Evolutionary conservation across 2,113 vertebrate species (phyloP).

Genomic region (Orthonyx spaldingii): DNA sequence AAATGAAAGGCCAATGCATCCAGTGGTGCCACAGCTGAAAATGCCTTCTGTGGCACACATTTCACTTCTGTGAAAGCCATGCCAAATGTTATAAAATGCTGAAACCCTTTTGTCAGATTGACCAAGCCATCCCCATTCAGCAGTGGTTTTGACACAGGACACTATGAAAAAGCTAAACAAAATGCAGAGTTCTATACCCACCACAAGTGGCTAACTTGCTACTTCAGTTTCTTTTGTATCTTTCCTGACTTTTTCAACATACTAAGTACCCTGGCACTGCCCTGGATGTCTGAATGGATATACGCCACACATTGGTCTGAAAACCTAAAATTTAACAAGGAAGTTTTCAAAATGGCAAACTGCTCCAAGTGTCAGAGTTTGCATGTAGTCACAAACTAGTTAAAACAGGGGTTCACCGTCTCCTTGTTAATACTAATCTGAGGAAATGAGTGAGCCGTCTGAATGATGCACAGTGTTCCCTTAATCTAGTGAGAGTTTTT

Average conservation of each 20-base stretch:
- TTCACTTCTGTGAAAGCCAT: slow-evolving; percentile 7
- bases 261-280: background rate
- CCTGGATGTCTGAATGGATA: background rate
- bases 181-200: background rate
- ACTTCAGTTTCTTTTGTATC: background rate
- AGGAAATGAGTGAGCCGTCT: background rate
- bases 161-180: background rate
- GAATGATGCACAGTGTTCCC: background rate
- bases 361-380: background rate
- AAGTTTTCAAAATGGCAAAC: background rate
- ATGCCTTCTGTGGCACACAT: background rate
- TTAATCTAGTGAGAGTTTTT: background rate
- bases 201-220: background rate
- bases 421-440: background rate
- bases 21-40: slow-evolving; percentile 17
- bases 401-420: background rate
- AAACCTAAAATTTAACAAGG: background rate
- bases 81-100: background rate
- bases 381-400: background rate
- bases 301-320: background rate
- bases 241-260: background rate
- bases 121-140: background rate
- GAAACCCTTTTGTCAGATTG: background rate
- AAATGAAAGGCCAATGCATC: background rate
- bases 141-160: background rate